Conservation (phyloP, 2,888 invertebrate genomes). For the Arctia plantaginis region DNA sequence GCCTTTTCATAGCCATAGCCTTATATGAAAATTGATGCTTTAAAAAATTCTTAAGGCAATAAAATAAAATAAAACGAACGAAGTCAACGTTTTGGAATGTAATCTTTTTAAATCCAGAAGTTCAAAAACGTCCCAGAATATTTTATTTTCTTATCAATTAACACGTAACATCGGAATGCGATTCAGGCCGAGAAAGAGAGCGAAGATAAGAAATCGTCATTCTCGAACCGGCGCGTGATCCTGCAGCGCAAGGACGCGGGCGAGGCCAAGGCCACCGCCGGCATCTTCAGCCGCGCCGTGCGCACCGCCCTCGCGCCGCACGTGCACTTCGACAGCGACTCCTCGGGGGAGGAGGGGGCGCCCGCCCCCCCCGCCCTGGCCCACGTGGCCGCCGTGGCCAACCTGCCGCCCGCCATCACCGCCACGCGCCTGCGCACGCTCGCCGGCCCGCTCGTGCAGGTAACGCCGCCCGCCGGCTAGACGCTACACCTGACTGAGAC, state of each 20-base stretch:
- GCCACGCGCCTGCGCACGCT: conserved; percentile 76
- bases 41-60: no score
- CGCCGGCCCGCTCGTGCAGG: conserved; percentile 80
- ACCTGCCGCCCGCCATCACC: conserved; percentile 81
- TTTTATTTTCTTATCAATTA: no score
- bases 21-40: no score
- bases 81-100: no score
- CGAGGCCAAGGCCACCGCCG: conserved; percentile 61
- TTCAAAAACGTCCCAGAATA: no score
- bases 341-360: conserved; percentile 68
- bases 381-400: conserved; percentile 62
- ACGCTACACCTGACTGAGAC: not conserved
- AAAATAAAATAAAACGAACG: no score
- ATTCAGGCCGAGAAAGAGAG: conserved; percentile 53
- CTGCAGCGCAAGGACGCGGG: conserved; percentile 65
- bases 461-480: conserved; percentile 54
- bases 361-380: conserved; percentile 42
- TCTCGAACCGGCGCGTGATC: conserved; percentile 75
- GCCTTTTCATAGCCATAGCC: no score
- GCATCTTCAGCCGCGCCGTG: conserved; percentile 78
- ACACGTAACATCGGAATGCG: no score
- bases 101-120: no score
- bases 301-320: conserved; percentile 65
- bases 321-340: conserved; percentile 66
- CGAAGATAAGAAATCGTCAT: conserved; percentile 57